A percentile compares a stretch with the other conserved stretches of the same genome.
These are phyloP conservation scores for Misgurnus mizolepis DNA, from an alignment of 2,113 vertebrate species.

Conservation along the genomic window DNA sequence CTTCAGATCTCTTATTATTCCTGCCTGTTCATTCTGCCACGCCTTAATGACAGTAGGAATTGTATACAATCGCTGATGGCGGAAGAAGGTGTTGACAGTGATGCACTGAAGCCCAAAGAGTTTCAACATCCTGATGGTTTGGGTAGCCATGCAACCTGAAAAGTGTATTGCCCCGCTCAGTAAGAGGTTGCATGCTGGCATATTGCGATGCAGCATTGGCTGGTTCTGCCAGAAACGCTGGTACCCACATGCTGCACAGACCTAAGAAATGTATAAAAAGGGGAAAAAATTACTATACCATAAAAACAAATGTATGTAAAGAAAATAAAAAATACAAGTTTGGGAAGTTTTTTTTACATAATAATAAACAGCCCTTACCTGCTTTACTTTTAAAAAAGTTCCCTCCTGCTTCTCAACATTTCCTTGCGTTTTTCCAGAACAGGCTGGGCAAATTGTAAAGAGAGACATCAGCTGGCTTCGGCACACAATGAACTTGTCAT, in stretches of 20 bases:
- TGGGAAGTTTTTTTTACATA: too few relatives aligned
- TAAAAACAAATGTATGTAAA: too few relatives aligned
- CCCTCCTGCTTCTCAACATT: background rate
- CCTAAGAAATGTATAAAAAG: background rate
- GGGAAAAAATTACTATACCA: too few relatives aligned
- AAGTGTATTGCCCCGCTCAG: background rate
- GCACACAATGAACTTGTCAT: background rate
- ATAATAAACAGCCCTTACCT: background rate
- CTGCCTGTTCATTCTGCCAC: background rate
- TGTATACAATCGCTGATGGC: background rate
- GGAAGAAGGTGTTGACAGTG: background rate
- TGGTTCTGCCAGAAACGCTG: background rate
- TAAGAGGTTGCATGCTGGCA: background rate
- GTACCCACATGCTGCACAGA: too few relatives aligned
- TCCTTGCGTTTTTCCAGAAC: background rate
- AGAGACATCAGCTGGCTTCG: background rate
- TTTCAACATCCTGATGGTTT: background rate
- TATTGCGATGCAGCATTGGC: background rate
- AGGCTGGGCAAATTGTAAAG: background rate
- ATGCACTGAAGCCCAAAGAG: background rate
- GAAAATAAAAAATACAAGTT: too few relatives aligned
- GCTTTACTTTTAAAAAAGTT: conserved; percentile 1
- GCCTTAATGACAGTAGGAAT: background rate
- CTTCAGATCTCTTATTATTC: background rate
- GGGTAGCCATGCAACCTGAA: background rate